phyloP scores from a whole-genome alignment of 2,113 vertebrate genomes.

The Siphamia tubifer region DNA sequence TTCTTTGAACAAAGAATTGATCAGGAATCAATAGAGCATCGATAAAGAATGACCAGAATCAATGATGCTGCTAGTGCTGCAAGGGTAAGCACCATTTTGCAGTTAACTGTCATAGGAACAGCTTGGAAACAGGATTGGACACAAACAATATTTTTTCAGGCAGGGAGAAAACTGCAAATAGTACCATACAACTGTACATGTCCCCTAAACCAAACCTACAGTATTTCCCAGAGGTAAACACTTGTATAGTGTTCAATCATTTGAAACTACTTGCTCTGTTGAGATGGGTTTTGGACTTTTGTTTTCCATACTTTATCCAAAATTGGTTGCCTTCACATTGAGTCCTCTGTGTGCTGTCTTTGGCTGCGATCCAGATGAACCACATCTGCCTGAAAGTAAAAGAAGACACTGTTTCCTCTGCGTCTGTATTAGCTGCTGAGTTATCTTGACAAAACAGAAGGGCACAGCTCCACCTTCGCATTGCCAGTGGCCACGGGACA shows the following conservation, averaged over 20 bases:
- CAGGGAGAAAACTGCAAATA: no score
- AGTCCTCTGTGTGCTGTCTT: slow-evolving; percentile 8
- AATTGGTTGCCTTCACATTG: slow-evolving; percentile 32
- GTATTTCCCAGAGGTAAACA: not conserved
- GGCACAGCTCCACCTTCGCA: slow-evolving; percentile 34
- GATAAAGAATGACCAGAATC: no score
- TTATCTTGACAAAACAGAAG: slow-evolving; percentile 58
- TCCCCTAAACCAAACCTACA: not conserved
- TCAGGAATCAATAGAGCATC: no score
- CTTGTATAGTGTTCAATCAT: not conserved
- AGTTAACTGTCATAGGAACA: no score
- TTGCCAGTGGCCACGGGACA: not conserved
- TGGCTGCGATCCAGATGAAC: slow-evolving; percentile 41
- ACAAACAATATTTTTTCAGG: no score
- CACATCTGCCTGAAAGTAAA: slow-evolving; percentile 24
- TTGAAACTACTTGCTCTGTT: slow-evolving; percentile 14
- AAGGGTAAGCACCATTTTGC: no score
- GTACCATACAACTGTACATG: not conserved
- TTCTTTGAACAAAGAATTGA: no score
- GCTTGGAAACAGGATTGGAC: no score
- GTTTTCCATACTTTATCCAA: slow-evolving; percentile 40
- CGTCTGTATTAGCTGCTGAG: slow-evolving; percentile 29
- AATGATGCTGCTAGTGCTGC: no score
- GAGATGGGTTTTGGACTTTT: slow-evolving; percentile 21
- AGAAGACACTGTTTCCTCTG: slow-evolving; percentile 24